phyloP scores from a whole-genome alignment of 2,113 vertebrate species.

The Oxyruncus cristatus region DNA sequence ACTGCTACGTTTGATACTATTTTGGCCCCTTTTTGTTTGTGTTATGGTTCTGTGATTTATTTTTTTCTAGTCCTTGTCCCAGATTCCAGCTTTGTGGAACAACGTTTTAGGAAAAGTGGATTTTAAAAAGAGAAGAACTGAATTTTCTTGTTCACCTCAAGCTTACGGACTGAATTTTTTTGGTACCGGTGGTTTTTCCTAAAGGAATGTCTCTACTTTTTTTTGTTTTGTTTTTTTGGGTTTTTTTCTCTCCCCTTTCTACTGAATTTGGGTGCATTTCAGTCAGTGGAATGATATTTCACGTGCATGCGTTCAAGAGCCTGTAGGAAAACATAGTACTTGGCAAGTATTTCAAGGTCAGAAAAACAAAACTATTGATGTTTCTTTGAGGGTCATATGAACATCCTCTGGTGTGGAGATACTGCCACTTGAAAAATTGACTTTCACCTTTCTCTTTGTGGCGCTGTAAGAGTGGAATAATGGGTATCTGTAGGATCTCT shows the following conservation, averaged over 20 bases:
- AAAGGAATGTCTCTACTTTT: slow-evolving; percentile 62
- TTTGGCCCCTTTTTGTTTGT: slow-evolving; percentile 75
- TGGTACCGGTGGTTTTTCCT: slow-evolving; percentile 72
- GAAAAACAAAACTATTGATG: slow-evolving; percentile 53
- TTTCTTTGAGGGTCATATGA: slow-evolving; percentile 50
- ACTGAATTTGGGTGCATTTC: slow-evolving; percentile 73
- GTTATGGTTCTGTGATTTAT: slow-evolving; percentile 75
- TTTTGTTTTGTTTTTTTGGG: neutral
- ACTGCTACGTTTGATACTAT: slow-evolving; percentile 84
- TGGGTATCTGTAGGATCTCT: slow-evolving; percentile 64
- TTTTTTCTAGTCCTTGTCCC: slow-evolving; percentile 71
- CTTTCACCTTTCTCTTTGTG: slow-evolving; percentile 62
- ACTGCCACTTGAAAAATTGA: slow-evolving; percentile 70
- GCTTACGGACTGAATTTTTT: slow-evolving; percentile 75
- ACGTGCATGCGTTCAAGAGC: slow-evolving; percentile 69
- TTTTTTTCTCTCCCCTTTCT: slow-evolving; percentile 6
- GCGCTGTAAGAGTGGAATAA: slow-evolving; percentile 75
- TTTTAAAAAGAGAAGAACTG: slow-evolving; percentile 76
- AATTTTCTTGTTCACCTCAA: slow-evolving; percentile 71
- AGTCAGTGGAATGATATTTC: slow-evolving; percentile 74
- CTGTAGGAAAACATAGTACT: slow-evolving; percentile 72
- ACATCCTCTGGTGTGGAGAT: slow-evolving; percentile 62
- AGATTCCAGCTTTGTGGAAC: slow-evolving; percentile 81
- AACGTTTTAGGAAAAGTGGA: slow-evolving; percentile 76
- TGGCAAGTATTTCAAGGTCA: slow-evolving; percentile 73